These are phyloP conservation scores for Lycaon pictus DNA, from an alignment of 2,113 vertebrate species.

Conservation along the genomic window DNA sequence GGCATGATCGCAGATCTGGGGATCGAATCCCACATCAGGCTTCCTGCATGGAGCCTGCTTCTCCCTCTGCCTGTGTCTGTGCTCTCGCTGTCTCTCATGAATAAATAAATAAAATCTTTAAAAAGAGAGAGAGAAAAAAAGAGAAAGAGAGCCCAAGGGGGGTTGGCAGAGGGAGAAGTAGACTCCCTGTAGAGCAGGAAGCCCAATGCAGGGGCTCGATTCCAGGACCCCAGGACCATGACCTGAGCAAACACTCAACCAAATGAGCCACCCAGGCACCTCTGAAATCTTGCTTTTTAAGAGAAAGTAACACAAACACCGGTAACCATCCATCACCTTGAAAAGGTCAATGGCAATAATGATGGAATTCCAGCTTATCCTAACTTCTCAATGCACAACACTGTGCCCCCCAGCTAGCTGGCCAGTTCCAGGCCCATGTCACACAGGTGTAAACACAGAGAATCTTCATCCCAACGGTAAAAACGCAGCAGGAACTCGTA, in stretches of 20 bases:
- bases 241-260: background rate
- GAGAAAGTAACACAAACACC: background rate
- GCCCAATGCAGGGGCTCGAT: background rate
- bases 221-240: background rate
- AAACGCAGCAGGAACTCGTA: background rate
- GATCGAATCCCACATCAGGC: too few species aligned
- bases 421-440: background rate
- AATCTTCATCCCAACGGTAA: background rate
- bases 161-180: background rate
- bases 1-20: too few species aligned
- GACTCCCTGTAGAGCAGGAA: background rate
- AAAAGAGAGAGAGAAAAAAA: background rate
- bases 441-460: background rate
- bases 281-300: background rate
- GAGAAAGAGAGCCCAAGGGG: background rate
- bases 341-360: background rate
- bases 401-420: background rate
- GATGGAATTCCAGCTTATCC: background rate
- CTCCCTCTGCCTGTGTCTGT: too few species aligned
- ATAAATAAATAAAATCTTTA: too few species aligned
- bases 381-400: background rate
- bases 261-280: background rate
- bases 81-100: too few species aligned
- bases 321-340: background rate
- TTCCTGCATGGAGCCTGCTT: too few species aligned